phyloP scores from a whole-genome alignment of 2,797 vertebrate genomes.

The Acridotheres tristis region DNA sequence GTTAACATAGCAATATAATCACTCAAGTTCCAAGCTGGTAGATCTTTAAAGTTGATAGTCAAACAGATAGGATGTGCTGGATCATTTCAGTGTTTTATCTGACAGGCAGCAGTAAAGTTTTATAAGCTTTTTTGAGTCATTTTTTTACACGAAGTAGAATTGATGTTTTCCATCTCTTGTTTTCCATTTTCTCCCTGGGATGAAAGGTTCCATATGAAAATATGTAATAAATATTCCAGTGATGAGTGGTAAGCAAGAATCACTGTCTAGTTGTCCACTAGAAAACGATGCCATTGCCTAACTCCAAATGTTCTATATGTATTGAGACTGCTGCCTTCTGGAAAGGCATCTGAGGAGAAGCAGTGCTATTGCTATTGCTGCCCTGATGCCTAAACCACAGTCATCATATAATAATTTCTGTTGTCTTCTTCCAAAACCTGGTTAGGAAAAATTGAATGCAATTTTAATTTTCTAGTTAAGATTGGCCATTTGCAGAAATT shows the following conservation, averaged over 20 bases:
- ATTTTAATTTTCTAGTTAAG: not conserved
- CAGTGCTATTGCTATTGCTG: fast-evolving
- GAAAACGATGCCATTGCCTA: not conserved
- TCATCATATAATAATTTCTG: fast-evolving
- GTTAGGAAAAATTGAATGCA: not conserved
- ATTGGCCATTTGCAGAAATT: not conserved
- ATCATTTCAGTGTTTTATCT: not conserved
- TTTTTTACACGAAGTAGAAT: not conserved
- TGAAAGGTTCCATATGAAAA: not conserved
- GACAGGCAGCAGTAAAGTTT: not conserved
- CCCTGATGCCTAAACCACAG: not conserved
- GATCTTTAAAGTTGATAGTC: not conserved
- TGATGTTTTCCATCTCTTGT: not conserved
- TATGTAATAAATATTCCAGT: not conserved
- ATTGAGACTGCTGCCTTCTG: not conserved
- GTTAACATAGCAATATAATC: not conserved
- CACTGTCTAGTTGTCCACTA: not conserved
- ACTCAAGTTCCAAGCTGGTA: not conserved
- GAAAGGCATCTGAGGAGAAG: not conserved
- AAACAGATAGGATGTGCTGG: not conserved
- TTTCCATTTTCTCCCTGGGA: not conserved
- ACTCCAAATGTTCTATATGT: not conserved
- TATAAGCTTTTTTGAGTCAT: not conserved
- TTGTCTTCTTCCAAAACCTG: not conserved
- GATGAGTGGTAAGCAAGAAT: not conserved